Evolutionary conservation across 2,797 vertebrate genomes (phyloP).

Genomic region (Alauda arvensis): DNA sequence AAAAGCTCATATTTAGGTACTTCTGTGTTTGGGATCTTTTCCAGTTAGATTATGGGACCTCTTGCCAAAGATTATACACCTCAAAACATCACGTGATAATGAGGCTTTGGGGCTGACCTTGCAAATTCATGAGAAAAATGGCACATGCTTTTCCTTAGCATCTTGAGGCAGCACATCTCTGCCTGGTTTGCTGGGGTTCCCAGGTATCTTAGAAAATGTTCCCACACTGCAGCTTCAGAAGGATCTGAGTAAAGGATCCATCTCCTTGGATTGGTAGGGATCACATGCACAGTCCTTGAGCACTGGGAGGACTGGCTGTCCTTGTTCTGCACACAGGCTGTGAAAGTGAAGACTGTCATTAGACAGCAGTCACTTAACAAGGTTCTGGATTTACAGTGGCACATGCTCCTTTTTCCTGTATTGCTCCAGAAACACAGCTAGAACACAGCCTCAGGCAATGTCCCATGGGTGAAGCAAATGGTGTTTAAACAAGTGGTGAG

Average conservation of each 20-base stretch:
- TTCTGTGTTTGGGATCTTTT: not conserved
- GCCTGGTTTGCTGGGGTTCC: not conserved
- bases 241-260: not conserved
- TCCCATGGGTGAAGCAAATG: not conserved
- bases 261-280: not conserved
- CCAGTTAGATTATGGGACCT: rapidly evolving
- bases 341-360: not conserved
- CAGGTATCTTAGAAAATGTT: not conserved
- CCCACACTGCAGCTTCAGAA: not conserved
- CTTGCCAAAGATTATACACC: not conserved
- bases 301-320: not conserved
- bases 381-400: not conserved
- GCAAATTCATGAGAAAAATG: not conserved
- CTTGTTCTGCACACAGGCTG: not conserved
- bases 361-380: not conserved
- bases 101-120: not conserved
- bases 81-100: rapidly evolving
- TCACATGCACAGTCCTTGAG: rapidly evolving
- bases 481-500: not conserved
- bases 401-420: not conserved
- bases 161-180: not conserved
- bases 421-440: not conserved
- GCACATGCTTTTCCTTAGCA: not conserved
- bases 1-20: not conserved
- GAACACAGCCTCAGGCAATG: not conserved